Percentiles rank a stretch among this genome's conserved stretches.
Conservation (phyloP, 2,888 invertebrate genomes). For the Xylophagus ater region DNA sequence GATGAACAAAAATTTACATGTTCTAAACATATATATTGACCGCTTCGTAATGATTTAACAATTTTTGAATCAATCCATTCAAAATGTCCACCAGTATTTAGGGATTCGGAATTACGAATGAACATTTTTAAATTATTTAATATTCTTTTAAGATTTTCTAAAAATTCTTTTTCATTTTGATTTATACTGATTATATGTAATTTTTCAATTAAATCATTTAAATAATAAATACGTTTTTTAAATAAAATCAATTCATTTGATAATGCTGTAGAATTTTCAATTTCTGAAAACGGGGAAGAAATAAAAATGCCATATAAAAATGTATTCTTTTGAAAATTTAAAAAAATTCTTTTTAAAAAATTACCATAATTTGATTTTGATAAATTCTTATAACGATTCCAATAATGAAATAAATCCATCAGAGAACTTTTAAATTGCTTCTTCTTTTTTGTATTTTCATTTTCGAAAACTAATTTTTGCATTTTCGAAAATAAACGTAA, state of each 20-base stretch:
- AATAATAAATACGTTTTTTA: slow-evolving; percentile 25
- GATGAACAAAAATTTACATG: slow-evolving; percentile 94
- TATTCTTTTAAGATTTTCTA: slow-evolving; percentile 10
- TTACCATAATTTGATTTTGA: slow-evolving; percentile 24
- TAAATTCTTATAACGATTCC: slow-evolving; percentile 29
- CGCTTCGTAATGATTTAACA: slow-evolving; percentile 71
- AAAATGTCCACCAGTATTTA: slow-evolving; percentile 79
- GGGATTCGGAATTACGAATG: slow-evolving; percentile 43
- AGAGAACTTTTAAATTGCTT: slow-evolving; percentile 4
- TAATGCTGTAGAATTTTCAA: slow-evolving; percentile 21
- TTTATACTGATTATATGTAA: not conserved
- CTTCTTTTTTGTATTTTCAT: slow-evolving; percentile 10
- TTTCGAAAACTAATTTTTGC: slow-evolving; percentile 22
- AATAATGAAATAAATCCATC: slow-evolving; percentile 23
- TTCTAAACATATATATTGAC: slow-evolving; percentile 76
- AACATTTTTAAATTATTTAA: slow-evolving; percentile 24
- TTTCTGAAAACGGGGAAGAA: slow-evolving; percentile 22
- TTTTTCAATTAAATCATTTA: slow-evolving; percentile 22
- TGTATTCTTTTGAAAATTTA: no score
- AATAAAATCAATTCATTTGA: slow-evolving; percentile 30
- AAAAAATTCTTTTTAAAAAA: slow-evolving; percentile 6
- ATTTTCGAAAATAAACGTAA: slow-evolving; percentile 23
- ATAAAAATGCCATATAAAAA: not conserved
- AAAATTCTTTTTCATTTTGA: not conserved
- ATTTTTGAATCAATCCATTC: slow-evolving; percentile 87